Conservation (phyloP, 2,797 vertebrate species). For the Forpus xanthops region DNA sequence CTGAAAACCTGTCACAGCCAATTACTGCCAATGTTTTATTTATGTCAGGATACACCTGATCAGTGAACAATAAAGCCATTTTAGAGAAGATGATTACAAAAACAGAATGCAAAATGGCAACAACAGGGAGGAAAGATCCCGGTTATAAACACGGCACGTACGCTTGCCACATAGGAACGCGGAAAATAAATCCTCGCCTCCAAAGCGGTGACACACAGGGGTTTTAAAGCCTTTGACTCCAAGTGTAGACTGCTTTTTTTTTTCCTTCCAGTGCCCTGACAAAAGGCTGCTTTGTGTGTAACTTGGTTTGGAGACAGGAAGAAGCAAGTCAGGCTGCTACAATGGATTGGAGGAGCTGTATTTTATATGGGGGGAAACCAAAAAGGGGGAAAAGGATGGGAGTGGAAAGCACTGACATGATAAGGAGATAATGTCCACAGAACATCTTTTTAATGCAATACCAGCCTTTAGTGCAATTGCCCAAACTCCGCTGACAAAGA, state of each 20-base stretch:
- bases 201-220: neutral
- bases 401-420: neutral
- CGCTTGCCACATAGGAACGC: neutral
- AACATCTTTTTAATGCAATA: neutral
- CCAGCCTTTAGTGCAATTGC: neutral
- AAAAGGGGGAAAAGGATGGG: neutral
- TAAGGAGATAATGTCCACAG: neutral
- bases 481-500: neutral
- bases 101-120: conserved; percentile 50
- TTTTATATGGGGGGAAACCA: neutral
- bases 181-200: neutral
- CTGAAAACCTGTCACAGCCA: conserved; percentile 63
- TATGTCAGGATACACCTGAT: conserved; percentile 59
- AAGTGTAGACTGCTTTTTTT: neutral
- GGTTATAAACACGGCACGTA: neutral
- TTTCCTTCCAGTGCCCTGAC: neutral
- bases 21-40: conserved; percentile 65
- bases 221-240: neutral
- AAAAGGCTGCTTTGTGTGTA: neutral
- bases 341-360: neutral
- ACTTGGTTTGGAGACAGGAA: neutral
- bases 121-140: neutral
- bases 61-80: conserved; percentile 58
- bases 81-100: conserved; percentile 37
- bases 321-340: neutral